Conservation (phyloP, 92 coral and sea anemone species). For the Plumapathes pennacea region DNA sequence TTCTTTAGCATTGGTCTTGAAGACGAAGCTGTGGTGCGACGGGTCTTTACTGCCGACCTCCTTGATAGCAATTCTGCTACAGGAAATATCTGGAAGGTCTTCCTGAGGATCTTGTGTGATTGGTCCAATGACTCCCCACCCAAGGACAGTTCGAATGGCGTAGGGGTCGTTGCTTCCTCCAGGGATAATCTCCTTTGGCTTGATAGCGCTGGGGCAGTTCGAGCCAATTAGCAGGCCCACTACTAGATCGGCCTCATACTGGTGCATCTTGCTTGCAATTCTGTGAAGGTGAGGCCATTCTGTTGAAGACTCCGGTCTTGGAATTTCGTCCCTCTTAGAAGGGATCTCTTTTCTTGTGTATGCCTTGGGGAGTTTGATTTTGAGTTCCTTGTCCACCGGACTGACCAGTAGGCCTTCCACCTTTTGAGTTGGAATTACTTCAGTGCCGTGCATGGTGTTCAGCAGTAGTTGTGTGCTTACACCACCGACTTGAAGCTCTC, state of each 20-base stretch:
- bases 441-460: conserved; percentile 44
- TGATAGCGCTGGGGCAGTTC: conserved; percentile 23
- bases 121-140: conserved; percentile 38
- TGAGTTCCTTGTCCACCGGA: conserved; percentile 11
- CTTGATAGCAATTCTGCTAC: conserved; percentile 43
- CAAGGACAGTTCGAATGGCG: conserved; percentile 29
- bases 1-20: conserved; percentile 40
- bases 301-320: conserved; percentile 25
- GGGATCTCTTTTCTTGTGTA: conserved; percentile 43
- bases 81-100: conserved; percentile 16
- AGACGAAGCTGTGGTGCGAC: conserved; percentile 36
- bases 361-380: conserved; percentile 40
- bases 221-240: conserved; percentile 37
- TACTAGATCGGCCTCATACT: conserved; percentile 9
- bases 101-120: conserved; percentile 4
- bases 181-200: conserved; percentile 22
- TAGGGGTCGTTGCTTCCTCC: conserved; percentile 48
- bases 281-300: conserved; percentile 28
- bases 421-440: conserved; percentile 31
- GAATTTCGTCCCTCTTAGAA: conserved; percentile 22
- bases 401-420: conserved; percentile 27
- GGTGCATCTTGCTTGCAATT: conserved; percentile 9
- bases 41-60: conserved; percentile 39
- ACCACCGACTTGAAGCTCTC: conserved; percentile 14
- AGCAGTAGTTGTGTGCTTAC: conserved; percentile 11